Evolutionary conservation across 2,113 vertebrate genomes (phyloP), one percentile per base, ranked within the genome.

Genomic region (Phodopus roborovskii): DNA sequence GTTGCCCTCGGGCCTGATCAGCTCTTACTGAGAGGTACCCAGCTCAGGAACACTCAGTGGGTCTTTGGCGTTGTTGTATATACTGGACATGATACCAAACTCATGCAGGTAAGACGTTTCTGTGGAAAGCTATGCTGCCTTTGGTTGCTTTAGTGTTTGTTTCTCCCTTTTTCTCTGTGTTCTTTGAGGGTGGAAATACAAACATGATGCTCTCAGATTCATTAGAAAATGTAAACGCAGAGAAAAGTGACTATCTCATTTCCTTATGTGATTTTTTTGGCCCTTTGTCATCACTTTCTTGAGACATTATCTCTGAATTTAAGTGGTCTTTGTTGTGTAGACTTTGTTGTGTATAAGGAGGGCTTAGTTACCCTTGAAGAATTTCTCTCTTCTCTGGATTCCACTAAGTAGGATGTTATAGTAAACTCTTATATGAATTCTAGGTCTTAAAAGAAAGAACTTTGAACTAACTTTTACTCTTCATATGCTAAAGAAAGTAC

Each of bases 1-100:
- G 99, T 98, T 98, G 98, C 99, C 68, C 98, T 99, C 87, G 99
- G 99, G 94, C 99, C 99, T 77, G 99, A 99, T 98, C 99, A 99
- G 98, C 99, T 99, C 93, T 98, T 99, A 97, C 97, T 99, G 92
- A 98, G 99, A 96, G 99, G 99, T 39, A 99, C 99, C 77, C 99
- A 99, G 96, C 99, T 99, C 96, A 99, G 99, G 98, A 99, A 99
- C 98, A 99, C 99, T 0, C 99, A 99, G 22, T 99, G 99, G 99
- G 99, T 99, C 96, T 98, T 99, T 96, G 99, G 99, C 93, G 98
- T 99, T 88, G 99, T 99, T 58, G 99, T 99, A 74, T 99, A 99
- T 96, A 99, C 99, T 64, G 99, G 99, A 97, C 99, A 99, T 6
- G 99, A 99, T 98, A 99, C 99, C 87, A 99, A 99, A 97, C 99